These are phyloP conservation scores for Acanthiza pusilla DNA, from an alignment of 2,797 vertebrate genomes.

Conservation along the genomic window DNA sequence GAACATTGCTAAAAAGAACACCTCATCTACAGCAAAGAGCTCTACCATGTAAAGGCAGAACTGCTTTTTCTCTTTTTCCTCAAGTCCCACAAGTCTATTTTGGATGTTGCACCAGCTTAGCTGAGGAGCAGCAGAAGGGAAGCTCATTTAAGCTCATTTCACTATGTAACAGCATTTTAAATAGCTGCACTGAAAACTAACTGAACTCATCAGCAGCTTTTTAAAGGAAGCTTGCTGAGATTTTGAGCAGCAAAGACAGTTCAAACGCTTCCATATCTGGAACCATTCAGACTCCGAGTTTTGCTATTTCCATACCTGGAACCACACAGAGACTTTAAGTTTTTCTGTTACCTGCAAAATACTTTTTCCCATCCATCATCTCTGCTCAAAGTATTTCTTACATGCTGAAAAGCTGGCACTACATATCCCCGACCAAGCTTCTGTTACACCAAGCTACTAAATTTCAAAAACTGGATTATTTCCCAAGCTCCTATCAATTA, in stretches of 20 bases:
- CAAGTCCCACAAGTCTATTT: background rate
- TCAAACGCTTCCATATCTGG: background rate
- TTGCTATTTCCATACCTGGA: background rate
- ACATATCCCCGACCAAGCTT: background rate
- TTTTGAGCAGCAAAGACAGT: background rate
- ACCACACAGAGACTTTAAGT: background rate
- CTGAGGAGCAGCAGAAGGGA: conserved; percentile 26
- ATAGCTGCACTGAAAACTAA: background rate
- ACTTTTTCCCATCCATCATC: background rate
- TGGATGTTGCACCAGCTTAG: background rate
- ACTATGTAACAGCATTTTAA: conserved; percentile 14
- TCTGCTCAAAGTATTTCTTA: background rate
- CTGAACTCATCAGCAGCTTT: background rate
- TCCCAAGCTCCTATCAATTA: background rate
- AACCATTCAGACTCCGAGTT: background rate
- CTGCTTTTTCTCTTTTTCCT: background rate
- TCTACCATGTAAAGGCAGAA: background rate
- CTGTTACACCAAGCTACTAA: background rate
- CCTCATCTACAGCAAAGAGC: background rate
- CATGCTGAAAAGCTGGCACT: background rate
- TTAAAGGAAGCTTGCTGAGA: background rate
- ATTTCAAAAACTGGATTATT: background rate
- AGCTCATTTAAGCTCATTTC: conserved; percentile 16
- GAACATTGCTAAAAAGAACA: background rate
- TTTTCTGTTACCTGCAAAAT: background rate